phyloP scores from a whole-genome alignment of 2,113 vertebrate genomes.

The Ictidomys tridecemlineatus region DNA sequence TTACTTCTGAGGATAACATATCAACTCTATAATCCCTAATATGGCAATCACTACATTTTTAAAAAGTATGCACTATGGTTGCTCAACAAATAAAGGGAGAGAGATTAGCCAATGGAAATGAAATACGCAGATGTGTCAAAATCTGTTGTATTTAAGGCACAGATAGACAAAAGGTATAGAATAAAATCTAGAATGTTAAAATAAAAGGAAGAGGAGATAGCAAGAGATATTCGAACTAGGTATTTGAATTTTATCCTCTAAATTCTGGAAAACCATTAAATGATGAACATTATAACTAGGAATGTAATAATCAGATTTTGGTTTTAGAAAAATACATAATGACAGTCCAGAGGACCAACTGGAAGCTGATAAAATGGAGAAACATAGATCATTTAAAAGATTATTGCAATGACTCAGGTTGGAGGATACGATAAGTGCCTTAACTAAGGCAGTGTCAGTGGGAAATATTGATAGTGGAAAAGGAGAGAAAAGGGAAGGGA shows the following conservation, averaged over 20 bases:
- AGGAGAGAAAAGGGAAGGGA: not conserved
- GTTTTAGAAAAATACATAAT: not conserved
- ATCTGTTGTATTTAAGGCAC: not conserved
- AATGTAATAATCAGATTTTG: not conserved
- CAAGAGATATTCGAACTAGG: not conserved
- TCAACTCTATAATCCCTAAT: not conserved
- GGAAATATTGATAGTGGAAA: not conserved
- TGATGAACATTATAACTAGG: not conserved
- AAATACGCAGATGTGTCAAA: not conserved
- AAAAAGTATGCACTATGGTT: not conserved
- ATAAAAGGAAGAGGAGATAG: not conserved
- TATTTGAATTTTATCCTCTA: slow-evolving; percentile 3
- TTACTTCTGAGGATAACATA: slow-evolving; percentile 20
- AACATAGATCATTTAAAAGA: not conserved
- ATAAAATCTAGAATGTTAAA: not conserved
- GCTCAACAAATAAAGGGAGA: not conserved
- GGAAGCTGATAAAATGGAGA: not conserved
- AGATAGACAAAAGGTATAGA: not conserved
- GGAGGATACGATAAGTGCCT: not conserved
- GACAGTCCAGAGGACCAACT: not conserved
- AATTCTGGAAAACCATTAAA: not conserved
- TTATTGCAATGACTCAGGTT: not conserved
- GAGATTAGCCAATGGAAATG: not conserved
- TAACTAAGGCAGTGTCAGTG: not conserved
- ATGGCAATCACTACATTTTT: not conserved